Base-by-base conservation (phyloP, 92 coral and sea anemone species). In the Epizoanthus fatuus region DNA sequence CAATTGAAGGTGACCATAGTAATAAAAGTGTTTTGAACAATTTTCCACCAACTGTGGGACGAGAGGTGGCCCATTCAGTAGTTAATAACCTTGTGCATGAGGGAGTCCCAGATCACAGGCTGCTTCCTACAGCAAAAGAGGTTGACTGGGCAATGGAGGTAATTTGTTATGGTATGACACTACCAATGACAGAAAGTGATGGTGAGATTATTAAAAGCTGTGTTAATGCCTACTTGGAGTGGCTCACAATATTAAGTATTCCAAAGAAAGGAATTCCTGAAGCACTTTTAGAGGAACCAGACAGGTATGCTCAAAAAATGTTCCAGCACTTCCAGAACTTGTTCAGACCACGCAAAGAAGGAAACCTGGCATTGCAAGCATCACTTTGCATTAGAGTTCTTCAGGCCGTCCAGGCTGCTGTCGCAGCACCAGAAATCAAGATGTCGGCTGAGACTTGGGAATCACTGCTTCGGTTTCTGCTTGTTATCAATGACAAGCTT, bases 101-200 rank as follows among this genome's bases (percentile, higher is more conserved):
- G 32, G 87, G 92, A 59, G 86, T 74, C 3, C 83, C 88, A 42
- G 96, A 91, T 57, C 70, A 81, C 19, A 87, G 72, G 58, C 73
- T 88, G 69, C 94, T 97, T 9, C 55, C 84, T 8, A 81, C 98
- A 9, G 80, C 89, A 29, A 86, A 78, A 19, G 98, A 95, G 17
- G 71, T 97, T 12, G 98, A 97, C 64, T 97, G 99, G 99, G 94
- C 93, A 3, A 95, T 97, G 99, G 98, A 95, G 56, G 99, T 97
- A 37, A 81, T 97, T 32, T 97, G 99, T 73, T 92, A 90, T 66
- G 98, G 99, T 2, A 81, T 97, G 53, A 90, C 98, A 13, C 92
- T 97, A 6, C 98, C 98, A 7, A 94, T 97, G 93, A 95, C 98
- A 17, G 88, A 95, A 78, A 68, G 58, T 32, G 98, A 95, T 87